Percentiles rank a stretch among this genome's conserved stretches.
Evolutionary conservation across 2,797 vertebrate species (phyloP).

Genomic region (Strix occidentalis): DNA sequence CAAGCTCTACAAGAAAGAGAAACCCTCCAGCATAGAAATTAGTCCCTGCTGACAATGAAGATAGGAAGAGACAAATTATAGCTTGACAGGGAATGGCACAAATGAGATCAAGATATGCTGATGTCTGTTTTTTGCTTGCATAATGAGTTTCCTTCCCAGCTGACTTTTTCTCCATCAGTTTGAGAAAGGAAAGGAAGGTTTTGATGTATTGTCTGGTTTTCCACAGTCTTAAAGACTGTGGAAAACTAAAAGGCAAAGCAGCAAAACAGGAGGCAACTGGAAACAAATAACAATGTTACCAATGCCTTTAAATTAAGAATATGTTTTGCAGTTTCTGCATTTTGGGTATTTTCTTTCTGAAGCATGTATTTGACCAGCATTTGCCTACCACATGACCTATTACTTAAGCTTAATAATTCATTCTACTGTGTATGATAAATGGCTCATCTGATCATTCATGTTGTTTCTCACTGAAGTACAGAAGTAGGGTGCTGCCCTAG

Average conservation of each 20-base stretch:
- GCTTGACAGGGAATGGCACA: neutral
- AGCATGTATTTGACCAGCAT: slow-evolving; percentile 1
- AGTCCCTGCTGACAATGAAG: slow-evolving; percentile 4
- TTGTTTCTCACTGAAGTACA: slow-evolving; percentile 52
- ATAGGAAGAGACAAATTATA: slow-evolving; percentile 24
- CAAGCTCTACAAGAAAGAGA: neutral
- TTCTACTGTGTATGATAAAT: slow-evolving; percentile 50
- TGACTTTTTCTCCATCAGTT: neutral
- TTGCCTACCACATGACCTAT: neutral
- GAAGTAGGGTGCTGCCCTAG: slow-evolving; percentile 7
- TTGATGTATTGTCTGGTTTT: neutral
- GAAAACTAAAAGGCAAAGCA: slow-evolving; percentile 22
- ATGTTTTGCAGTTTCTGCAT: neutral
- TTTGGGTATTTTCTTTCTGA: slow-evolving; percentile 29
- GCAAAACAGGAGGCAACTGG: neutral
- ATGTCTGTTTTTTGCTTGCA: neutral
- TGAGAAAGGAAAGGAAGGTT: slow-evolving; percentile 5
- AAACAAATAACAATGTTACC: neutral
- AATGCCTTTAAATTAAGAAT: neutral
- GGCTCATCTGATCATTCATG: slow-evolving; percentile 33
- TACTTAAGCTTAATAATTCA: slow-evolving; percentile 45
- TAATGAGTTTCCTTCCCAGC: slow-evolving; percentile 6
- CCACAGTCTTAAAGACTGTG: neutral
- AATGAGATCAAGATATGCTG: slow-evolving; percentile 12
- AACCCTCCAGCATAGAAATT: slow-evolving; percentile 5